Conservation (phyloP, 2,797 vertebrate genomes). For the Perodicticus potto region DNA sequence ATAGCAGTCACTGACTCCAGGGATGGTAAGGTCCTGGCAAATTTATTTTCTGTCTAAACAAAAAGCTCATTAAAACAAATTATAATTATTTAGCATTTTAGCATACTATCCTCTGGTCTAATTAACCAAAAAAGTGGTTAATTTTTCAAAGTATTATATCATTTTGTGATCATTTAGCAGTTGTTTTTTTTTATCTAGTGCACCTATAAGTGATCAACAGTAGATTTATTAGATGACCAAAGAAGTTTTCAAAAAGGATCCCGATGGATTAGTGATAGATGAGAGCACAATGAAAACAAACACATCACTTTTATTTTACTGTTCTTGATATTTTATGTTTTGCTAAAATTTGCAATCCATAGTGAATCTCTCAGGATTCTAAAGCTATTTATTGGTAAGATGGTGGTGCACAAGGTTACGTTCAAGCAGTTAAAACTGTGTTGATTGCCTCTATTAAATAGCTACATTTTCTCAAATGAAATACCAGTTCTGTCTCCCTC, state of each 20-base stretch:
- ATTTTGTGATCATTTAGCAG: not conserved
- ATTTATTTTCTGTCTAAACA: slow-evolving; percentile 31
- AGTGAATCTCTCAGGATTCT: not conserved
- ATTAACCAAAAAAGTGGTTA: not conserved
- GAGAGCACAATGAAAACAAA: not conserved
- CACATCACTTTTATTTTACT: not conserved
- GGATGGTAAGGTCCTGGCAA: not conserved
- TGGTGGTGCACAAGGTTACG: not conserved
- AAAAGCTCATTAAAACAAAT: slow-evolving; percentile 36
- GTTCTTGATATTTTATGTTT: not conserved
- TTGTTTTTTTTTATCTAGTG: not conserved
- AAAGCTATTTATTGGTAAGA: not conserved
- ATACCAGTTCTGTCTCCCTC: not conserved
- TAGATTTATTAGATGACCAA: slow-evolving; percentile 1
- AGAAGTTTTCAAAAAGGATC: not conserved
- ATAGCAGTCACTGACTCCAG: not conserved
- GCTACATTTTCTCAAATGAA: not conserved
- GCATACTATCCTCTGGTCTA: not conserved
- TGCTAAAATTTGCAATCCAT: not conserved
- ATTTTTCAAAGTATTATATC: slow-evolving; percentile 5
- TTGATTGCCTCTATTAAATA: not conserved
- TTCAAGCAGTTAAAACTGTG: not conserved
- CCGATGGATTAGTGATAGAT: not conserved
- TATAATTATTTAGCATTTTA: slow-evolving; percentile 13
- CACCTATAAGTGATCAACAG: not conserved